Percentiles rank a stretch among this genome's conserved stretches.
phyloP scores from a whole-genome alignment of 2,888 invertebrate genomes.

The Drosophila pseudotalamancana region DNA sequence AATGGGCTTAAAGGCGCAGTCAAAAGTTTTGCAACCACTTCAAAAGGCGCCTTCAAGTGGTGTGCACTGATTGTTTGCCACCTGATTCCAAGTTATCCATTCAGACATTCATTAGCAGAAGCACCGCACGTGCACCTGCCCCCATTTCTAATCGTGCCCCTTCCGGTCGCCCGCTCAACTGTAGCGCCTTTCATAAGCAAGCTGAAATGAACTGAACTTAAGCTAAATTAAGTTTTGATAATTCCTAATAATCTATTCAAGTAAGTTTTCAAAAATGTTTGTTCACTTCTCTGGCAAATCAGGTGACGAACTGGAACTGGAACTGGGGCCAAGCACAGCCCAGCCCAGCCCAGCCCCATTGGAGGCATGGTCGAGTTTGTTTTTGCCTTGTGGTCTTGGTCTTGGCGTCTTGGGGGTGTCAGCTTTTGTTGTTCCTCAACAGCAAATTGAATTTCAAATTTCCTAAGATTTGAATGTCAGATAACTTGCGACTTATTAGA shows the following conservation, averaged over 20 bases:
- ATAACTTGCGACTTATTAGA: slow-evolving; percentile 60
- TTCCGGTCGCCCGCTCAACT: slow-evolving; percentile 8
- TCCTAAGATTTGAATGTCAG: slow-evolving; percentile 66
- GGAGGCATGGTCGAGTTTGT: slow-evolving; percentile 2
- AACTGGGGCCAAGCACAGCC: slow-evolving; percentile 1
- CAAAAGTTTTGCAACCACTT: slow-evolving; percentile 72
- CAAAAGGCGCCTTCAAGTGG: slow-evolving; percentile 70
- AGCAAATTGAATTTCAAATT: slow-evolving; percentile 76
- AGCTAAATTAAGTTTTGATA: slow-evolving; percentile 81
- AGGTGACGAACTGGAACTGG: slow-evolving; percentile 37
- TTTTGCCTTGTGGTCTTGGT: slow-evolving; percentile 29
- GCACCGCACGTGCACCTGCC: slow-evolving; percentile 17
- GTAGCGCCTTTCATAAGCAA: slow-evolving; percentile 35
- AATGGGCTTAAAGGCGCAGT: slow-evolving; percentile 68
- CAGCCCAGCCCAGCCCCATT: slow-evolving; percentile 13
- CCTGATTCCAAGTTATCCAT: slow-evolving; percentile 51
- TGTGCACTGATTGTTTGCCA: slow-evolving; percentile 63
- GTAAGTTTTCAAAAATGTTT: slow-evolving; percentile 74
- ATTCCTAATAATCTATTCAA: slow-evolving; percentile 82
- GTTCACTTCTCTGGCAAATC: slow-evolving; percentile 64
- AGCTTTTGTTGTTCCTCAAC: slow-evolving; percentile 60
- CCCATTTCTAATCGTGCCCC: not conserved
- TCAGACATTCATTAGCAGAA: slow-evolving; percentile 48
- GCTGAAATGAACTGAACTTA: slow-evolving; percentile 43
- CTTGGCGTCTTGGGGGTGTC: slow-evolving; percentile 13